Evolutionary conservation across 2,888 invertebrate genomes (phyloP).

Genomic region (Melanostoma scalare): DNA sequence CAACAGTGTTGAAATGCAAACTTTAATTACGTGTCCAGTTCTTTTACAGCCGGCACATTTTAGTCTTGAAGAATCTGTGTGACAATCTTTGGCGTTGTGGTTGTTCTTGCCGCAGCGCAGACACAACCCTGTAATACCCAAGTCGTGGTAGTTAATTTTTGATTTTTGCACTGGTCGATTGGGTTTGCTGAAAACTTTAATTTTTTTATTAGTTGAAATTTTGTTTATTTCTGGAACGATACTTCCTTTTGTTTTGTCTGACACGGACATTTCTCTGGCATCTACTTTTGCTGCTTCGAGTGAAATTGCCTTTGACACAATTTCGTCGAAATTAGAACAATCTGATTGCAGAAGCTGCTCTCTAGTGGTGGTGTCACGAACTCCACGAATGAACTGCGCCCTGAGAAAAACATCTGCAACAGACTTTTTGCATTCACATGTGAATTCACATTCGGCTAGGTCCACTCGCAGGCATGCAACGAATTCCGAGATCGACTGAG

Average conservation of each 20-base stretch:
- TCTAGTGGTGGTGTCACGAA: not conserved
- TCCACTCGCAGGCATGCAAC: too few species aligned
- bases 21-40: conserved; percentile 1
- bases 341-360: not conserved
- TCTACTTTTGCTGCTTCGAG: conserved; percentile 49
- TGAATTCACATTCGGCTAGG: too few species aligned
- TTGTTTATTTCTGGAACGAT: conserved; percentile 16
- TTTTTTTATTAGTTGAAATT: conserved; percentile 25
- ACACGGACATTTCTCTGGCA: conserved; percentile 1
- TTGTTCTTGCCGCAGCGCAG: conserved; percentile 3
- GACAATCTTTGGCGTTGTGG: conserved; percentile 8
- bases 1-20: conserved; percentile 9
- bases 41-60: conserved; percentile 14
- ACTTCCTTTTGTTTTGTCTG: conserved; percentile 1
- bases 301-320: conserved; percentile 19
- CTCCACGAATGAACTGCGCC: conserved; percentile 13
- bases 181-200: not conserved
- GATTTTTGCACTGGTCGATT: conserved; percentile 2
- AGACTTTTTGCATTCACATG: not conserved
- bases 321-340: too few species aligned
- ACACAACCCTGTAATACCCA: conserved; percentile 13
- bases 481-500: conserved; percentile 4
- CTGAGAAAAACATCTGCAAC: conserved; percentile 31
- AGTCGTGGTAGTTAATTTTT: conserved; percentile 2
- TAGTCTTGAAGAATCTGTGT: not conserved